Evolutionary conservation across 2,888 invertebrate genomes (phyloP).

Genomic region (Caradrina kadenii): DNA sequence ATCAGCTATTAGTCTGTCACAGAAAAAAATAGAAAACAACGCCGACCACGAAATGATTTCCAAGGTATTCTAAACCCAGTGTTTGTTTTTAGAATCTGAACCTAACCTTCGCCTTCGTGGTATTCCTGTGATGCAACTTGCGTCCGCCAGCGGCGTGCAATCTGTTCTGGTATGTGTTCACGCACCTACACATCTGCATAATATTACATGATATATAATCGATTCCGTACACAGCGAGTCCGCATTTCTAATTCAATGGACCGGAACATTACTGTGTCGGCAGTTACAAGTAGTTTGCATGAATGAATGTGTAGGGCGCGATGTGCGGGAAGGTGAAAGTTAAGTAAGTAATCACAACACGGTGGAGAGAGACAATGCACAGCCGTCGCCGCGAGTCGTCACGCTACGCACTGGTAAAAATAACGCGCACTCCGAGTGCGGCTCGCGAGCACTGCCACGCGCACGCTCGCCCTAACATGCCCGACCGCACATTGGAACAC

Average conservation of each 20-base stretch:
- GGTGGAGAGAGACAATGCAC: conserved; percentile 39
- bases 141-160: neutral
- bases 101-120: neutral
- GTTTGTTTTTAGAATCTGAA: neutral
- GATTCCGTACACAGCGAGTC: conserved; percentile 38
- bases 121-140: neutral
- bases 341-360: conserved; percentile 27
- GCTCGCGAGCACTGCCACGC: conserved; percentile 46
- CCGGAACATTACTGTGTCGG: conserved; percentile 34
- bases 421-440: conserved; percentile 63
- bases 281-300: conserved; percentile 12
- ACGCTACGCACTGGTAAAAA: conserved; percentile 69
- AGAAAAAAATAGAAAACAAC: conserved; percentile 6
- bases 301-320: conserved; percentile 27
- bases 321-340: conserved; percentile 35
- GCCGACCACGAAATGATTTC: neutral
- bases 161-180: conserved; percentile 4
- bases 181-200: conserved; percentile 20
- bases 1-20: neutral
- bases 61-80: neutral
- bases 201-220: conserved; percentile 45
- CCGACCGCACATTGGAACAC: conserved; percentile 23
- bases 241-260: conserved; percentile 51
- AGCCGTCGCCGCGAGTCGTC: conserved; percentile 28
- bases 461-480: conserved; percentile 4